A percentile compares a stretch with the other conserved stretches of the same genome.
Conservation (phyloP, 2,113 vertebrate species). For the Gallinago media region DNA sequence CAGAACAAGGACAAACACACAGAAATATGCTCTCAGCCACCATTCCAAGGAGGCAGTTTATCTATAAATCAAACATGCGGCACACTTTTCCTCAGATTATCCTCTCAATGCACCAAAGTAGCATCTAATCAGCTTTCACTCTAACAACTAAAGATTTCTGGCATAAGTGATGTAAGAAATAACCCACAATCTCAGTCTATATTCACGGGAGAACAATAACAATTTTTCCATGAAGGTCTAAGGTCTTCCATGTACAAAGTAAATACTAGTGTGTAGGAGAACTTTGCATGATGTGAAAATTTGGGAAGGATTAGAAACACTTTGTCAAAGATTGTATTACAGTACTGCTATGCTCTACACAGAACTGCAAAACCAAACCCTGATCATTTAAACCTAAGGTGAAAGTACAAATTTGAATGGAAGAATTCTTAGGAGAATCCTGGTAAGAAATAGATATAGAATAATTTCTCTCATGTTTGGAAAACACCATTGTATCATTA, state of each 20-base stretch:
- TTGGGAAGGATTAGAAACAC: background rate
- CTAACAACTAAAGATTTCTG: conserved; percentile 5
- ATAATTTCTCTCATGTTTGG: background rate
- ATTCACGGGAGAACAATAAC: background rate
- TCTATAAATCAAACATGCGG: conserved; percentile 1
- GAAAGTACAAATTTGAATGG: background rate
- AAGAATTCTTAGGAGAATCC: background rate
- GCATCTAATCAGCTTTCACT: conserved; percentile 17
- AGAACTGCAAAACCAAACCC: background rate
- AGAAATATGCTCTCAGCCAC: background rate
- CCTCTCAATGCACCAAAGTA: background rate
- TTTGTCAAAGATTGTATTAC: background rate
- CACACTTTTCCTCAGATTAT: background rate
- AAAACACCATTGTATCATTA: background rate
- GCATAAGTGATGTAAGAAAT: background rate
- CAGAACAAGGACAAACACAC: background rate
- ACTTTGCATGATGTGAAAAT: background rate
- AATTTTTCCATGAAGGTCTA: background rate
- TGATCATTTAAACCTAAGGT: background rate
- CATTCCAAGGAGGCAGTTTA: background rate
- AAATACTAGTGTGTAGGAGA: background rate
- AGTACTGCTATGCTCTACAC: background rate
- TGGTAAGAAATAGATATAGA: background rate
- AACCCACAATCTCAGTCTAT: background rate
- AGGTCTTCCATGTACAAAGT: background rate